Evolutionary conservation across 2,113 vertebrate genomes (phyloP), one percentile per base, ranked within the genome.

Genomic region (Anarhynchus alexandrinus): DNA sequence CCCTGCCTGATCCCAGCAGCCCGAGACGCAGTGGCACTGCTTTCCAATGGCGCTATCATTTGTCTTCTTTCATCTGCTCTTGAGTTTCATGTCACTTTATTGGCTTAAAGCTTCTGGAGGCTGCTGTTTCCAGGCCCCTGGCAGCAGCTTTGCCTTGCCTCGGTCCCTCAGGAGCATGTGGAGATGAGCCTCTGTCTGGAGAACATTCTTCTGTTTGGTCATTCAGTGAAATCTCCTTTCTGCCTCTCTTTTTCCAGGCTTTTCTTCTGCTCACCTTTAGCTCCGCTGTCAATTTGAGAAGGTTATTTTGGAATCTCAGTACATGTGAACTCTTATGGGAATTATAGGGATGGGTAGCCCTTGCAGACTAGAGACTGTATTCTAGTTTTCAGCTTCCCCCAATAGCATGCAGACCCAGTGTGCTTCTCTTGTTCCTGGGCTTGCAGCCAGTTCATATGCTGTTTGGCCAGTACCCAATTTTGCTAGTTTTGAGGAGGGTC

Each of bases 401-500:
- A 15, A 15, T 2, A 66, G 26, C 34, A 2, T 52, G 78, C 34
- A 61, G 87, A 49, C 43, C 81, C 84, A 59, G 16, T 5, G 43
- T 85, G 82, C 91, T 73, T 79, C 49, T 66, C 66, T 58, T 57
- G 29, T 42, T 93, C 57, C 84, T 90, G 92, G 94, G 92, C 93
- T 76, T 29, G 54, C 74, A 94, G 92, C 88, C 93, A 95, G 91
- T 70, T 86, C 69, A 38, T 86, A 25, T 5, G 52, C 64, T 91
- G 38, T 86, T 95, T 94, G 93, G 88, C 91, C 81, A 79, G 69
- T 30, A 42, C 47, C 55, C 86, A 94, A 2, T 51, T 66, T 69
- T 86, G 80, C 90, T 92, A 52, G 80, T 84, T 94, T 64, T 77
- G 64, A 93, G 88, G 92, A 92, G 82, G 65, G 55, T 34, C 23